These are phyloP conservation scores for Rotaria sp. DNA, from an alignment of 2,888 invertebrate genomes.

Conservation along the genomic window DNA sequence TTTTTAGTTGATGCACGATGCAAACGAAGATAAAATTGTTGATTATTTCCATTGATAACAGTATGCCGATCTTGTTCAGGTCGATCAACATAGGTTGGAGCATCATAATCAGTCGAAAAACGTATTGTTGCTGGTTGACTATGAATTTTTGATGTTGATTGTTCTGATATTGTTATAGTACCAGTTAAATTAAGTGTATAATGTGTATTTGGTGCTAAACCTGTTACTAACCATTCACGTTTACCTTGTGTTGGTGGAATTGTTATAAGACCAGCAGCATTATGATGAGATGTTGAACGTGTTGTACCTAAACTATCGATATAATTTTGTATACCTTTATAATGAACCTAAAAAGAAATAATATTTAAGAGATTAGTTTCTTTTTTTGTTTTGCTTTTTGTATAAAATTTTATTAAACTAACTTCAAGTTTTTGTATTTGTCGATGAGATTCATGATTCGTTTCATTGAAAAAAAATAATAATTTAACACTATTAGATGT, in stretches of 20 bases:
- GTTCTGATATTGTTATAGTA: neutral
- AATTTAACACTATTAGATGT: neutral
- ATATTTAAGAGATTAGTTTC: too few species aligned
- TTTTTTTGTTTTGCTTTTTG: neutral
- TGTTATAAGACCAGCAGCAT: slow-evolving; percentile 26
- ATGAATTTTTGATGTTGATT: neutral
- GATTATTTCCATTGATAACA: neutral
- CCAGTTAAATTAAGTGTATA: slow-evolving; percentile 36
- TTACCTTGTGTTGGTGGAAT: neutral
- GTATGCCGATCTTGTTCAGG: neutral
- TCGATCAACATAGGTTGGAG: slow-evolving; percentile 6
- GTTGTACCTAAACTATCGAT: slow-evolving; percentile 10
- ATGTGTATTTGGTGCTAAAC: slow-evolving; percentile 28
- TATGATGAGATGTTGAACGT: neutral
- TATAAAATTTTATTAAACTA: neutral
- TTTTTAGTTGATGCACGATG: slow-evolving; percentile 24
- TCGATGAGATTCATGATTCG: neutral
- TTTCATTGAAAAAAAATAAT: neutral
- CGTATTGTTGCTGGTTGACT: slow-evolving; percentile 13
- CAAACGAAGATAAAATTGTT: neutral
- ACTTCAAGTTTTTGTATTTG: slow-evolving; percentile 20
- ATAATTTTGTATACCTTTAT: slow-evolving; percentile 17
- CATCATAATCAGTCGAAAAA: slow-evolving; percentile 12
- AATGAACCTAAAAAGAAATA: neutral
- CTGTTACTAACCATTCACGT: slow-evolving; percentile 38